phyloP scores from a whole-genome alignment of 1,140 invertebrate species.

The Teleogryllus occipitalis region DNA sequence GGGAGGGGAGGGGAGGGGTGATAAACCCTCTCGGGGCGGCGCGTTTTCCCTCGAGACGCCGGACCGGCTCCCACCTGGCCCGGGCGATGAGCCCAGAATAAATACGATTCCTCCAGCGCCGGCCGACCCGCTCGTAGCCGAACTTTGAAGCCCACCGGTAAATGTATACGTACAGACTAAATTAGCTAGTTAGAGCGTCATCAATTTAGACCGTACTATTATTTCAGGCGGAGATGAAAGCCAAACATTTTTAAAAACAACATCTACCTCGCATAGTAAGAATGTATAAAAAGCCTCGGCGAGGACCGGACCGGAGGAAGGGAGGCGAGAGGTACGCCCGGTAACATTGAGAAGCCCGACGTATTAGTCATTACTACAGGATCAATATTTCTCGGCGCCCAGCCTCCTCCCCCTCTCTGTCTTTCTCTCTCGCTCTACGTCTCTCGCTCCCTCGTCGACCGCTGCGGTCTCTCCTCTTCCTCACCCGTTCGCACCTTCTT shows the following conservation, averaged over 20 bases:
- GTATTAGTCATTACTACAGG: background rate
- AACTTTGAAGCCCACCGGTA: background rate
- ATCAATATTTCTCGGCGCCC: background rate
- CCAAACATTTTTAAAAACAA: slow-evolving; percentile 6
- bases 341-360: background rate
- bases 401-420: background rate
- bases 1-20: no score
- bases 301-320: no score
- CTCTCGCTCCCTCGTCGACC: background rate
- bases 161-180: background rate
- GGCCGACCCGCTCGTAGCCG: no score
- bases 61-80: background rate
- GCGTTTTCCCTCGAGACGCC: background rate
- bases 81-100: background rate
- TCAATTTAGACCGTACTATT: slow-evolving; percentile 1
- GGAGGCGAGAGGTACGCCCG: background rate
- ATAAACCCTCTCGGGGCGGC: no score
- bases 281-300: background rate
- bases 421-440: background rate
- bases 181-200: background rate
- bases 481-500: background rate
- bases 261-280: background rate
- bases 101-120: background rate
- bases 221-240: background rate
- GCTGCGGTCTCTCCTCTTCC: background rate